phyloP scores from a whole-genome alignment of 2,797 vertebrate species.

The Lophius americanus region DNA sequence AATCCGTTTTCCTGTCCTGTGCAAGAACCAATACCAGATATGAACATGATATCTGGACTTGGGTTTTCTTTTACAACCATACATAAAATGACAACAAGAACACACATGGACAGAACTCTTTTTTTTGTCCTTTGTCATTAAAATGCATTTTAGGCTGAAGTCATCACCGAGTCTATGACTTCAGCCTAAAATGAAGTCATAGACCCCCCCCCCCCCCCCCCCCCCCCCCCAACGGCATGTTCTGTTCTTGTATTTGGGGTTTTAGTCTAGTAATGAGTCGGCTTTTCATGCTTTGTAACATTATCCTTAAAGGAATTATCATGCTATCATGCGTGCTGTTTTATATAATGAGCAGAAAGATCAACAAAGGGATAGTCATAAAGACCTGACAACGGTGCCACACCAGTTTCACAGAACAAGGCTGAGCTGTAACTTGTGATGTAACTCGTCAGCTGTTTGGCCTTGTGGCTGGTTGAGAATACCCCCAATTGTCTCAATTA shows the following conservation, averaged over 20 bases:
- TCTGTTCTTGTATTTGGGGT: neutral
- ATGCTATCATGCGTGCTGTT: neutral
- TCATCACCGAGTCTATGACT: no score
- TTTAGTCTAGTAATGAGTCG: slow-evolving; percentile 57
- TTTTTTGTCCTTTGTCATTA: no score
- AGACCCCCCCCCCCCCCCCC: no score
- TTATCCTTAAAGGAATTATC: slow-evolving; percentile 44
- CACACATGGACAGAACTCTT: no score
- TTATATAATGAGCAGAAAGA: slow-evolving; percentile 21
- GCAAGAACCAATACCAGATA: no score
- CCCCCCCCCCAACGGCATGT: neutral
- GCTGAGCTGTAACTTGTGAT: slow-evolving; percentile 26
- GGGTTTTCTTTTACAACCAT: no score
- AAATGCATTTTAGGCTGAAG: no score
- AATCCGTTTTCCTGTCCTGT: no score
- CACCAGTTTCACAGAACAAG: slow-evolving; percentile 6
- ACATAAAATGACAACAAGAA: no score
- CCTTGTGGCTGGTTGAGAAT: slow-evolving; percentile 41
- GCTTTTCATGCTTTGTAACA: slow-evolving; percentile 30
- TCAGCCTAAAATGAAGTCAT: no score
- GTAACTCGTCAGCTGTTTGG: slow-evolving; percentile 1
- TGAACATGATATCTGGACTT: no score
- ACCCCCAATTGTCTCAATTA: slow-evolving; percentile 40
- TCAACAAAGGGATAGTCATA: slow-evolving; percentile 9
- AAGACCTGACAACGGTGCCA: slow-evolving; percentile 1